Conservation (phyloP, 1,140 invertebrate genomes). For the Zaprionus camerounensis region DNA sequence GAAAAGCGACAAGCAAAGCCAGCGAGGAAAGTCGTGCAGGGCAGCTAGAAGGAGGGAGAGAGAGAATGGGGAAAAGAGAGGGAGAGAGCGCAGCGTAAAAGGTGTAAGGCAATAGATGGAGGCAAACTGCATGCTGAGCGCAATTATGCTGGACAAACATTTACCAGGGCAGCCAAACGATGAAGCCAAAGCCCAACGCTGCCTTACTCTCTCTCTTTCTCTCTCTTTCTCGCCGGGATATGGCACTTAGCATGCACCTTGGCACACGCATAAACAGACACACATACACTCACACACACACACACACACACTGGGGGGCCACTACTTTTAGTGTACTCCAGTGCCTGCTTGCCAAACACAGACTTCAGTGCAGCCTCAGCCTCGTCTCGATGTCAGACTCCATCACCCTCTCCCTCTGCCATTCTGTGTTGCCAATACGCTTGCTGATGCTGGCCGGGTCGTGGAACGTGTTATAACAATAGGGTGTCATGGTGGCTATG, state of each 20-base stretch:
- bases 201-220: not conserved
- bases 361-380: slow-evolving; percentile 42
- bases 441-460: slow-evolving; percentile 46
- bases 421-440: slow-evolving; percentile 1
- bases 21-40: not conserved
- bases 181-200: slow-evolving; percentile 23
- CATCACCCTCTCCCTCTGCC: slow-evolving; percentile 12
- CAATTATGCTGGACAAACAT: slow-evolving; percentile 83
- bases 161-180: slow-evolving; percentile 57
- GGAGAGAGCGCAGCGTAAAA: slow-evolving; percentile 30
- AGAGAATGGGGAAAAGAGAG: slow-evolving; percentile 21
- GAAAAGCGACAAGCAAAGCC: slow-evolving; percentile 34
- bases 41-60: not conserved
- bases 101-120: slow-evolving; percentile 23
- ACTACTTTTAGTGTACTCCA: slow-evolving; percentile 66
- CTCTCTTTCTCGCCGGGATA: slow-evolving; percentile 1
- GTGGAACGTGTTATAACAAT: slow-evolving; percentile 79
- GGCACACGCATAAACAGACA: slow-evolving; percentile 59
- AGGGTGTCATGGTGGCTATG: slow-evolving; percentile 60
- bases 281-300: slow-evolving; percentile 11
- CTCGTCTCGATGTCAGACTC: slow-evolving; percentile 36
- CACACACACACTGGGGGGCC: slow-evolving; percentile 9
- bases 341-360: slow-evolving; percentile 70
- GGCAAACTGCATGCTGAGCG: slow-evolving; percentile 77
- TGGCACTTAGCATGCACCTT: slow-evolving; percentile 79